Base-by-base conservation (phyloP, 2,797 vertebrate genomes). In the Varecia variegata region DNA sequence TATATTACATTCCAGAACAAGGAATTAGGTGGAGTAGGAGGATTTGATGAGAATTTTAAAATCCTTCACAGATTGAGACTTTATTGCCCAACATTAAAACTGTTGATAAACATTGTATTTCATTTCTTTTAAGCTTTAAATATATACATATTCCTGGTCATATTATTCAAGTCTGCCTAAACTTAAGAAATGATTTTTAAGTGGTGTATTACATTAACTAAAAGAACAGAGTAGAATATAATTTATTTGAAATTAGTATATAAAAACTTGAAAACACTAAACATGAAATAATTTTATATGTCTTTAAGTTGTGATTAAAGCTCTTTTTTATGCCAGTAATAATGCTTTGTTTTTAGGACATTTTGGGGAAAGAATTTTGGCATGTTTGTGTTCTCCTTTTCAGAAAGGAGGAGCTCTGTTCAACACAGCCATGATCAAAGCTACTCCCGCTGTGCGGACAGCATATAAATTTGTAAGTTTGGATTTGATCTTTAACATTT, bases 351-450 rank as follows among this genome's bases (percentile, higher is more conserved):
- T 71, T 83, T 50, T 40, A 60, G n/a, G 21, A 35, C 9, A 54
- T 0, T 65, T 21, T 79, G 68, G 79, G 27, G 15, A 30, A 38
- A 79, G 2, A 20, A 3, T 35, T 97, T 93, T 85, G 50, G 74
- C 90, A 58, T 82, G 1, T 92, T 38, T 94, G 15, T 92, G 38
- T 95, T 90, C 2, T 97, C 93, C 18, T 45, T 93, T 98, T 98
- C 98, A 99, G 99, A 99, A 99, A 98, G 99, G 99, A 47, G 98
- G 99, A 54, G 99, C 99, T 0, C 96, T 99, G 0, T 98, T 99
- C 98, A 99, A 99, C 98, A 99, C 99, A 38, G 99, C 99, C 11
- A 97, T 99, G 98, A 99, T 99, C 95, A 99, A 99, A 99, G 99
- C 99, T 96, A 98, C 99, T 82, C 99, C 98, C 6, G 98, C 98